Conservation (phyloP, 2,113 vertebrate species). For the Amphiprion percula region DNA sequence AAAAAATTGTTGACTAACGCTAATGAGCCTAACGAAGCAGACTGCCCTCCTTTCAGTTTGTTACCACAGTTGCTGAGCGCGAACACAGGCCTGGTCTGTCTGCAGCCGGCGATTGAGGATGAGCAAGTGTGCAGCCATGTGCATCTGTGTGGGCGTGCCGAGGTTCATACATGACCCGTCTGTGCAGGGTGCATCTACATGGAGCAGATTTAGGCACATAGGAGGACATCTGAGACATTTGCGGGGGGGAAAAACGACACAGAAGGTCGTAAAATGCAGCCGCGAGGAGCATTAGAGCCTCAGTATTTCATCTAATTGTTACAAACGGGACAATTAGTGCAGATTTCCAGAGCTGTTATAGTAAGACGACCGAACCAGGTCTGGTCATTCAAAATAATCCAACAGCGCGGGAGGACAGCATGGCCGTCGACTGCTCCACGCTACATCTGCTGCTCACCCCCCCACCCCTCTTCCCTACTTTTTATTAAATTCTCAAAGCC, state of each 20-base stretch:
- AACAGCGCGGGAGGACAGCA: conserved; percentile 16
- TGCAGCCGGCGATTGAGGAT: conserved; percentile 25
- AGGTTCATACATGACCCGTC: background rate
- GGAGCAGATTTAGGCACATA: background rate
- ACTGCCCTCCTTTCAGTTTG: conserved; percentile 61
- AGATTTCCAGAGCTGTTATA: background rate
- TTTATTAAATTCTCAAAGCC: conserved; percentile 25
- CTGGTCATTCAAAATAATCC: conserved; percentile 7
- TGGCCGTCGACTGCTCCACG: conserved; percentile 7
- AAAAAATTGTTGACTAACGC: conserved; percentile 52
- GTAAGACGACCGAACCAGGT: background rate
- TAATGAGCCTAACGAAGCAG: conserved; percentile 65
- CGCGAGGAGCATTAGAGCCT: too few species aligned
- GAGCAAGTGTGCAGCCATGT: conserved; percentile 23
- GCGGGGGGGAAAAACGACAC: background rate
- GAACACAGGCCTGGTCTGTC: conserved; percentile 67
- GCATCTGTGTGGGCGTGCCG: background rate
- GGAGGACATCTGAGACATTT: background rate
- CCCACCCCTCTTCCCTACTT: background rate
- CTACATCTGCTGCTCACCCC: conserved; percentile 54
- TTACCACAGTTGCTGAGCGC: conserved; percentile 54
- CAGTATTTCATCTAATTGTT: background rate
- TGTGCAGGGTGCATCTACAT: background rate
- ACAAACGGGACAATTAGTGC: background rate
- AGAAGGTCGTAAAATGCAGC: too few species aligned